Conservation (phyloP, 1,140 invertebrate species). For the Phthorimaea operculella region DNA sequence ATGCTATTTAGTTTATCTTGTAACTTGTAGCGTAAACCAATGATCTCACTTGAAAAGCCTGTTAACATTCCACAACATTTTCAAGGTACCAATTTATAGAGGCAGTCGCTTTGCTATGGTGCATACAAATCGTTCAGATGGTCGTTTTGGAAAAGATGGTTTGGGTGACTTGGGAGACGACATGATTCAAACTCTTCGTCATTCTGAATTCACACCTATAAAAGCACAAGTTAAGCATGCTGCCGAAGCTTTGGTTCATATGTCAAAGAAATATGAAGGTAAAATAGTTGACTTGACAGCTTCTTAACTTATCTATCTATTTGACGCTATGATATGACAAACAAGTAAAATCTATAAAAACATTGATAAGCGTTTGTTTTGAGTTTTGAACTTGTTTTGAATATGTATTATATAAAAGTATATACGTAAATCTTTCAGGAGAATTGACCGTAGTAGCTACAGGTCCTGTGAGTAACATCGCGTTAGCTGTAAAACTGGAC, state of each 20-base stretch:
- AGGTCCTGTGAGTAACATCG: conserved; percentile 46
- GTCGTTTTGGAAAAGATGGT: conserved; percentile 42
- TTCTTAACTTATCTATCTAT: no score
- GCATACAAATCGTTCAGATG: conserved; percentile 19
- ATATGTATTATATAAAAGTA: no score
- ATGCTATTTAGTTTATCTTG: no score
- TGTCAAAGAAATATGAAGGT: conserved; percentile 37
- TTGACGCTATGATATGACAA: no score
- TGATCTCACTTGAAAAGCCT: no score
- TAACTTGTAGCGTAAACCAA: no score
- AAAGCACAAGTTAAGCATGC: conserved; percentile 21
- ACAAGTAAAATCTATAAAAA: no score
- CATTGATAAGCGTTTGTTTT: no score
- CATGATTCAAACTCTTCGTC: neutral
- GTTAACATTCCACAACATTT: neutral
- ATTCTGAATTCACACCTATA: conserved; percentile 16
- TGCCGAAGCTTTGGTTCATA: conserved; percentile 29
- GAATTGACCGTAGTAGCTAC: conserved; percentile 34
- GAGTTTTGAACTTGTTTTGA: no score
- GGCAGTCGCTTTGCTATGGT: conserved; percentile 28
- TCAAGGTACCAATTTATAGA: conserved; percentile 41
- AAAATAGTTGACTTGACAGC: no score
- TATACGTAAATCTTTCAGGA: conserved; percentile 31
- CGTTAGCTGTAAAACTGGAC: conserved; percentile 39
- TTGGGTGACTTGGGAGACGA: conserved; percentile 35